Percentiles rank a stretch among this genome's conserved stretches.
Evolutionary conservation across 2,888 invertebrate species (phyloP).

Genomic region (Tholera decimalis): DNA sequence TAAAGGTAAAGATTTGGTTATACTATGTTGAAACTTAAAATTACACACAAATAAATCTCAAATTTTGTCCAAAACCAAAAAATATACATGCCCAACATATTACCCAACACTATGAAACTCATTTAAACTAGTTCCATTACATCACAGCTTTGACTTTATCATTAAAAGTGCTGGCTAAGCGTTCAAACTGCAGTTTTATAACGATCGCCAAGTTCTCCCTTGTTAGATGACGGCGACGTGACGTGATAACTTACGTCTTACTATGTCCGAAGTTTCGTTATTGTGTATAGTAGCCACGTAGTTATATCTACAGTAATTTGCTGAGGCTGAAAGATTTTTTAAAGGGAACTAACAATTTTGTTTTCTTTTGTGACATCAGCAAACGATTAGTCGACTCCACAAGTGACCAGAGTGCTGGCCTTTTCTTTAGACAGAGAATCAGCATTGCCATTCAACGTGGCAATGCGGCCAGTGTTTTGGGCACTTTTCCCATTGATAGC

Average conservation of each 20-base stretch:
- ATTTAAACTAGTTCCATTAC: constrained; percentile 45
- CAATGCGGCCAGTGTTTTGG: too few relatives aligned
- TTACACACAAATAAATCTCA: too few relatives aligned
- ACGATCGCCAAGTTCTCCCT: constrained; percentile 61
- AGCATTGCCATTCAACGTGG: too few relatives aligned
- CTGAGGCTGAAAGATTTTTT: background rate
- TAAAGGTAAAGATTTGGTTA: too few relatives aligned
- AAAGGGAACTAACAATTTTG: background rate
- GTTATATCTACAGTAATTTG: constrained; percentile 18
- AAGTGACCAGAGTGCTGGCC: too few relatives aligned
- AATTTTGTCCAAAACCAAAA: background rate
- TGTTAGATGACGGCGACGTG: constrained; percentile 31
- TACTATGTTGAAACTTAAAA: too few relatives aligned
- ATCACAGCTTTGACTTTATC: constrained; percentile 63
- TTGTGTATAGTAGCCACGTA: constrained; percentile 45
- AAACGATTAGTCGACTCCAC: too few relatives aligned
- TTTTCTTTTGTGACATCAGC: too few relatives aligned
- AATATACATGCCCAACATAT: background rate
- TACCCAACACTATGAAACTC: constrained; percentile 23
- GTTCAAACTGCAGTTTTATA: constrained; percentile 69
- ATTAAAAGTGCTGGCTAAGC: constrained; percentile 67
- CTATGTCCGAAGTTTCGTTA: constrained; percentile 38
- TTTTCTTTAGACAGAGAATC: too few relatives aligned
- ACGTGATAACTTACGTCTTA: constrained; percentile 49
- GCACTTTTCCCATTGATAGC: too few relatives aligned